phyloP scores from a whole-genome alignment of 2,888 invertebrate genomes.

The Trichopria drosophilae region DNA sequence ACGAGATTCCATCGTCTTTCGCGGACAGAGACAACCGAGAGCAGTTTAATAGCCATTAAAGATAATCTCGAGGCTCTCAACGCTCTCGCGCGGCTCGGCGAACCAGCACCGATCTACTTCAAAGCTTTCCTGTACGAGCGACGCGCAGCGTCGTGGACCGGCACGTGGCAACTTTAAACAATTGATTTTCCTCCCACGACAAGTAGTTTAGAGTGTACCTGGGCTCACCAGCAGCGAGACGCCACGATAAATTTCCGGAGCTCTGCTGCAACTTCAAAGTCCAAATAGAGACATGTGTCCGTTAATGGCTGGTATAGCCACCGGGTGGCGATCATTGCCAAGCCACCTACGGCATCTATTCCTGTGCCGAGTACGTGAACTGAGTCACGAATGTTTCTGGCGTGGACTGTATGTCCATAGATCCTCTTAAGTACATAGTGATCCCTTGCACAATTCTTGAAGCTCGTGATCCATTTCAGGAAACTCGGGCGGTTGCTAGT shows the following conservation, averaged over 20 bases:
- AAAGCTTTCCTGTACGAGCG: background rate
- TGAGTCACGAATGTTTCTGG: slow-evolving; percentile 52
- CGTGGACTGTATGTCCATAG: too few species aligned
- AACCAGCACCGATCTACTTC: slow-evolving; percentile 3
- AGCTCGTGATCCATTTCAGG: too few species aligned
- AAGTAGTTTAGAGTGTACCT: too few species aligned
- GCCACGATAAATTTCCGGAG: slow-evolving; percentile 44
- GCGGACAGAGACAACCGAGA: too few species aligned
- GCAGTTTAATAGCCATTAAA: slow-evolving; percentile 42
- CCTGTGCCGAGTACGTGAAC: slow-evolving; percentile 50
- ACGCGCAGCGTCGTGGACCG: background rate
- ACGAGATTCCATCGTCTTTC: too few species aligned
- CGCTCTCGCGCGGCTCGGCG: slow-evolving; percentile 9
- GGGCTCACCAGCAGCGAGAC: slow-evolving; percentile 30
- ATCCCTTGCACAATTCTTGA: too few species aligned
- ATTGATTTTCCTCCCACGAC: slow-evolving; percentile 24
- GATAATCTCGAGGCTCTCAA: slow-evolving; percentile 38
- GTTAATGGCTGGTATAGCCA: slow-evolving; percentile 56
- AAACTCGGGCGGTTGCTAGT: too few species aligned
- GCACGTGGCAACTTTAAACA: slow-evolving; percentile 19
- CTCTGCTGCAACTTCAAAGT: slow-evolving; percentile 39
- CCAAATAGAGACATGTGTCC: slow-evolving; percentile 56
- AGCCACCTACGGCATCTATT: slow-evolving; percentile 49
- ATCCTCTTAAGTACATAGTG: too few species aligned
- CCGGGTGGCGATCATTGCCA: slow-evolving; percentile 58